Base-by-base conservation (phyloP, 2,888 invertebrate genomes). In the Cactoblastis cactorum region DNA sequence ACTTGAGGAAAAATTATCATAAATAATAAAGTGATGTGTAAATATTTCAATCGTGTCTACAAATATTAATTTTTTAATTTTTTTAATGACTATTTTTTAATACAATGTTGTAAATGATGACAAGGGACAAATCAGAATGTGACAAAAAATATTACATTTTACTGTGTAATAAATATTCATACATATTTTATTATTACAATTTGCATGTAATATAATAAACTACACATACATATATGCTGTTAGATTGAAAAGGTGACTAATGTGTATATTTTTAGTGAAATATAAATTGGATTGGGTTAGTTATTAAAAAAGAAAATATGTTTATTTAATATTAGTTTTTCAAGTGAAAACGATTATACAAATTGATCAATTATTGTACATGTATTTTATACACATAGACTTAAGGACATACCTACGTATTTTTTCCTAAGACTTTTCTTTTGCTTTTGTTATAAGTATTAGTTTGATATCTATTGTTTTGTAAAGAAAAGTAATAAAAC, bases 351-450 rank as follows among this genome's bases (percentile, higher is more conserved):
- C 24, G 24, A 41, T 24, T 41, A 41, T 41, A 43, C 32, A 43
- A 43, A 43, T 43, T 43, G 43, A 43, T 43, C 43, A 43, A 43
- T 43, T 43, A 43, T 43, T 43, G 51, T 51, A 52, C 52, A 50
- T 47, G 38, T 46, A 50, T 54, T 54, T 56, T 51, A 51, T 54
- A 56, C 56, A 52, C 34, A 49, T 43, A 43, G 43, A 43, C 43
- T 17, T 43, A 43, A 43, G 43, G 43, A 43, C 43, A 43, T 43
- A 17, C 24, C 14, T 43, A 28, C 28, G 18, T 38, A 38, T 43
- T 43, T 41, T 43, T 43, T 28, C 28, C 43, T 43, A 43, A 43
- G 43, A 28, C 39, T 17, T 17, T 43, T 43, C 14, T 43, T 28
- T 28, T 28, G 28, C 43, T 43, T 43, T 43, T 43, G 43, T 43